Conservation (phyloP, 2,888 invertebrate genomes). For the Linyphia triangularis region DNA sequence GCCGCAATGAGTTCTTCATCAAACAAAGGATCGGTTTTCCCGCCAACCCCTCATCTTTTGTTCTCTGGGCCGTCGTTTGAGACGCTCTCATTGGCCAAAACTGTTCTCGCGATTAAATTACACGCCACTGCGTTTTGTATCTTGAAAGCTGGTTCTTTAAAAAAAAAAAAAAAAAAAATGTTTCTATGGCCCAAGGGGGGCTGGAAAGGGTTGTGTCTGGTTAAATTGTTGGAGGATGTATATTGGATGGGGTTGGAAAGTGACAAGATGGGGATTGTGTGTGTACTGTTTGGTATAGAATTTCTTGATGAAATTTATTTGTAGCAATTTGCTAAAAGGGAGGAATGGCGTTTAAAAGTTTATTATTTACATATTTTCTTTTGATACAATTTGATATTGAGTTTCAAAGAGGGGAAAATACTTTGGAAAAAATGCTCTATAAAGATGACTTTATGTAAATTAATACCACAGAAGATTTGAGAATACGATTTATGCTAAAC, state of each 20-base stretch:
- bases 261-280: neutral
- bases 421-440: too few relatives aligned
- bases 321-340: too few relatives aligned
- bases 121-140: slow-evolving; percentile 5
- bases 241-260: neutral
- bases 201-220: neutral
- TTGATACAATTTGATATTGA: too few relatives aligned
- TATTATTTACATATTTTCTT: too few relatives aligned
- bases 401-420: too few relatives aligned
- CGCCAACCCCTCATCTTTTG: slow-evolving; percentile 61
- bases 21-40: slow-evolving; percentile 67
- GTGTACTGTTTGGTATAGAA: too few relatives aligned
- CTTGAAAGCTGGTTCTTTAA: neutral
- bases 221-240: neutral
- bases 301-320: too few relatives aligned
- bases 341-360: too few relatives aligned
- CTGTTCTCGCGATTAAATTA: slow-evolving; percentile 38
- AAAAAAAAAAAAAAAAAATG: neutral
- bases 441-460: too few relatives aligned
- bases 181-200: neutral
- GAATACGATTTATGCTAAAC: too few relatives aligned
- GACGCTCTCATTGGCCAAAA: slow-evolving; percentile 51
- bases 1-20: slow-evolving; percentile 68
- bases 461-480: too few relatives aligned
- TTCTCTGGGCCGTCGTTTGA: slow-evolving; percentile 51